phyloP scores from a whole-genome alignment of 1,140 invertebrate genomes.

The Chionoecetes opilio region DNA sequence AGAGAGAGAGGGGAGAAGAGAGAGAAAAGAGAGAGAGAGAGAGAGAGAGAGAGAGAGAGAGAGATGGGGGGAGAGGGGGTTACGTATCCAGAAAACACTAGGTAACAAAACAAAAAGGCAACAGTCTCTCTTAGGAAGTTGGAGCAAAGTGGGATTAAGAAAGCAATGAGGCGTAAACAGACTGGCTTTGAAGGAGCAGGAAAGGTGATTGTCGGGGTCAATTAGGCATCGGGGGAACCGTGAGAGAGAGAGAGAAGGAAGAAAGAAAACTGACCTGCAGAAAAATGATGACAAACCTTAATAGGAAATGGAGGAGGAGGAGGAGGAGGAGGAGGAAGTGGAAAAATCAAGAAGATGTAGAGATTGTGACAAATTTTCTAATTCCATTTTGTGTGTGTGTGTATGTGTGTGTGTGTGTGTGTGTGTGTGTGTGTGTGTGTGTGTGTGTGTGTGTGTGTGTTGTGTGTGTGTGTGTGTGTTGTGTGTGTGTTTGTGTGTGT shows the following conservation, averaged over 20 bases:
- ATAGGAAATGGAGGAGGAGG: background rate
- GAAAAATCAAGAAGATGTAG: background rate
- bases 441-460: too few species aligned
- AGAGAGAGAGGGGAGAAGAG: conserved; percentile 14
- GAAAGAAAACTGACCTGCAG: background rate
- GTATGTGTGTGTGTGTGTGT: background rate
- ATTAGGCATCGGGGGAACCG: background rate
- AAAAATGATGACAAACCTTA: background rate
- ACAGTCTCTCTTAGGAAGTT: background rate
- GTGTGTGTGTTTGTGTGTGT: too few species aligned
- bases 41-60: conserved; percentile 41
- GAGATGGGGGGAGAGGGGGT: background rate
- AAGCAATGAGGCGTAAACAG: background rate
- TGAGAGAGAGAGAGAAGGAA: background rate
- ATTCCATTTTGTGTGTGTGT: too few species aligned
- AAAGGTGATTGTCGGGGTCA: background rate
- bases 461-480: too few species aligned
- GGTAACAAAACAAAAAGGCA: background rate
- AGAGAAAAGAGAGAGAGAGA: conserved; percentile 49
- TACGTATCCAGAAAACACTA: background rate
- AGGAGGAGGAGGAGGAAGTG: background rate
- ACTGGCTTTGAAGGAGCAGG: background rate
- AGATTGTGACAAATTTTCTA: background rate
- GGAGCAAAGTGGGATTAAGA: conserved; percentile 30
- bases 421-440: too few species aligned